A percentile compares a stretch with the other conserved stretches of the same genome.
phyloP scores from a whole-genome alignment of 2,113 vertebrate genomes.

The Apodemus sylvaticus region DNA sequence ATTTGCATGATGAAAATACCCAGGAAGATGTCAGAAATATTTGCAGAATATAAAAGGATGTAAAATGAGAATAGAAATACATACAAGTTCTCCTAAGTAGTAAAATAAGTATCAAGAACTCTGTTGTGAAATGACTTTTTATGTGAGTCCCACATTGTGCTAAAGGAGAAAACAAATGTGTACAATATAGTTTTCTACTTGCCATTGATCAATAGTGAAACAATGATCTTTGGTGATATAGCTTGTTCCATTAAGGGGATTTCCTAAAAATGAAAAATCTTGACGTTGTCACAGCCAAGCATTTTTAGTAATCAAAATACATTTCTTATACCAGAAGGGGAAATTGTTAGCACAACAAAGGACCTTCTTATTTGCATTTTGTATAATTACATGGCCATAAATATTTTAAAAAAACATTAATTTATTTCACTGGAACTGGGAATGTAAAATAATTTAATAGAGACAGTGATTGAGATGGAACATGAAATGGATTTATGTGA shows the following conservation, averaged over 20 bases:
- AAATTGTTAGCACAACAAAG: neutral
- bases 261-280: neutral
- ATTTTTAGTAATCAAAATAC: neutral
- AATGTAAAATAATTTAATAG: neutral
- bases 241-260: neutral
- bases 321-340: neutral
- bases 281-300: neutral
- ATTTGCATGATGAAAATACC: neutral
- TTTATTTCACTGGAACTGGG: neutral
- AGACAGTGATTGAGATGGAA: neutral
- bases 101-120: neutral
- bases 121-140: neutral
- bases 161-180: neutral
- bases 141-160: neutral
- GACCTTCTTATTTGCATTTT: neutral
- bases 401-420: neutral
- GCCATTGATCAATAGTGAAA: neutral
- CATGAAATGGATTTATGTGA: neutral
- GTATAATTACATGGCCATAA: neutral
- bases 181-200: fast-evolving
- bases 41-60: neutral
- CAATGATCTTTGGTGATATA: neutral
- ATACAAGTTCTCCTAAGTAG: neutral
- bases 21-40: neutral
- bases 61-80: neutral